Evolutionary conservation across 2,113 vertebrate genomes (phyloP).

Genomic region (Apteryx mantelli): DNA sequence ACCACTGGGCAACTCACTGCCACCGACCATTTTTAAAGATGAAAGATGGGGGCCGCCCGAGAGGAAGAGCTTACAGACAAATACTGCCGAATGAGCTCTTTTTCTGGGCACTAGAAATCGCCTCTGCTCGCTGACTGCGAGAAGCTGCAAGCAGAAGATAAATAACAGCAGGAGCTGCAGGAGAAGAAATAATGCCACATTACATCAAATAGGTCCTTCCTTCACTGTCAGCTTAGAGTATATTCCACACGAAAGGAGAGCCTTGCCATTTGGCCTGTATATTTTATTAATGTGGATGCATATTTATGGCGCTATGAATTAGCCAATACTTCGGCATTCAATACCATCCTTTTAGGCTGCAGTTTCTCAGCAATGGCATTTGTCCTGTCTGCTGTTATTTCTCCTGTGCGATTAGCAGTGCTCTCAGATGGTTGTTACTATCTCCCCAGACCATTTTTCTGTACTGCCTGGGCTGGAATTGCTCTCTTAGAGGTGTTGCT

Average conservation of each 20-base stretch:
- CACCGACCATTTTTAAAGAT: background rate
- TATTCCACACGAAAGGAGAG: background rate
- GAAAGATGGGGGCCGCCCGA: background rate
- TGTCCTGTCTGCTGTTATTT: background rate
- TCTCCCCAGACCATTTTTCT: background rate
- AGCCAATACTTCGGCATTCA: background rate
- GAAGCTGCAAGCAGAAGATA: constrained; percentile 35
- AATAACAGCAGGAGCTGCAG: constrained; percentile 8
- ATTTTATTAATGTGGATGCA: background rate
- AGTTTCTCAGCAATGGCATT: background rate
- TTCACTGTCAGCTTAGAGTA: constrained; percentile 14
- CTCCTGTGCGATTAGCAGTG: background rate
- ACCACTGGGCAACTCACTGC: background rate
- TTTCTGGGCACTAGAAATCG: background rate
- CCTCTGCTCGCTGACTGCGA: background rate
- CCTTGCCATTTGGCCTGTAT: background rate
- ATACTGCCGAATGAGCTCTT: background rate
- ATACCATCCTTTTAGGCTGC: background rate
- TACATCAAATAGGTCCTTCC: background rate
- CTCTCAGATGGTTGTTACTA: background rate
- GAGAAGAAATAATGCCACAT: background rate
- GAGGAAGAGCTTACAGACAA: background rate
- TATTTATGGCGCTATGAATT: background rate
- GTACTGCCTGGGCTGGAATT: background rate
- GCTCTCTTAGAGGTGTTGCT: background rate